Evolutionary conservation across 2,113 vertebrate species (phyloP), one percentile per base, ranked within the genome.

Genomic region (Sturnus vulgaris): DNA sequence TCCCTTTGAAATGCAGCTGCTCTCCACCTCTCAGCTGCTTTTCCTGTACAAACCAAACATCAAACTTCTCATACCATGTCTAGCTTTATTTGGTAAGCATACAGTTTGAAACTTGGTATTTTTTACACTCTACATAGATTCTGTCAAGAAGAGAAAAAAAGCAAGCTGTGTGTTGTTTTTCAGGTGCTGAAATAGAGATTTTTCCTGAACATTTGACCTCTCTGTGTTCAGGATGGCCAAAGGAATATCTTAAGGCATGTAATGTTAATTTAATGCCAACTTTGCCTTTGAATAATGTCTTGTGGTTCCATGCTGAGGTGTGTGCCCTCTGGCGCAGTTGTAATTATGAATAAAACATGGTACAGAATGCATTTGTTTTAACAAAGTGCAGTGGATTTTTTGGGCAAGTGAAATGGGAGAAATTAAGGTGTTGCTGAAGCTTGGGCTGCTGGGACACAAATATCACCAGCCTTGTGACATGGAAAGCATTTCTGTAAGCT

Each of bases 1-100:
- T 39, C 10, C 12, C 81, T 87, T 95, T 90, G 95, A 94, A 96
- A 86, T 85, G 59, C 86, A 91, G 42, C 79, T 81, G 40, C 35
- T 91, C 37, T 88, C 55, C 20, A 44, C 46, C 47, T 88, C 68
- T 90, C 42, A 77, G 83, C 61, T 81, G 60, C 42, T 80, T 88
- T 79, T 96, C 92, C 88, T 88, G 40, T 50, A 90, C 24, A 53
- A 90, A 49, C 57, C 42, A 71, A 60, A n/a, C 49, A 17, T 20
- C 59, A 46, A 33, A 39, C 19, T 81, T 71, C 61, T 87, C 9
- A 1, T 50, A 30, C 28, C 5, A 2, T 19, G 9, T 42, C 68
- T 68, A 49, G 40, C 49, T 86, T 77, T 56, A 18, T 22, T 70
- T 64, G 11, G 42, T 42, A 63, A 68, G 61, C 21, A 52, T 7